These are phyloP conservation scores for Acanthopleura granulata DNA, from an alignment of 2,888 invertebrate species.

Conservation along the genomic window DNA sequence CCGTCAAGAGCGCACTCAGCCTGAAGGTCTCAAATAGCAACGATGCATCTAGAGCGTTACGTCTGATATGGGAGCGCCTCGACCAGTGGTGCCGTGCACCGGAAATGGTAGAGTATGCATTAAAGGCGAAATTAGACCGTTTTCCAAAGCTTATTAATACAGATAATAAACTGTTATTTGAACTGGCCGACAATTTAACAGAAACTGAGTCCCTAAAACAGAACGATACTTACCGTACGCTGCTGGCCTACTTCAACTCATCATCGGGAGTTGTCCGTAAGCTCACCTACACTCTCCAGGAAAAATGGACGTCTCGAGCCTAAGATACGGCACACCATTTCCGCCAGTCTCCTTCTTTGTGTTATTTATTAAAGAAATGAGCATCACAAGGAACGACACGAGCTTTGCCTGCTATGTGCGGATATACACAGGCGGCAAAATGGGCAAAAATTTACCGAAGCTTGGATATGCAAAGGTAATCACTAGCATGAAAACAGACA, in stretches of 20 bases:
- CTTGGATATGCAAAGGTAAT: background rate
- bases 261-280: constrained; percentile 30
- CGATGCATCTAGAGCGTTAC: constrained; percentile 21
- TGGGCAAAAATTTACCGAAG: background rate
- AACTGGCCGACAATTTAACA: constrained; percentile 28
- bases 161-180: constrained; percentile 27
- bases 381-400: constrained; percentile 25
- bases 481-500: too few species aligned
- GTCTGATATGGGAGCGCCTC: constrained; percentile 25
- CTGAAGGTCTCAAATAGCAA: constrained; percentile 22
- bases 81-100: constrained; percentile 27
- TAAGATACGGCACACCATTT: constrained; percentile 23
- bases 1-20: constrained; percentile 26
- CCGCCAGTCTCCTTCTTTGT: constrained; percentile 31
- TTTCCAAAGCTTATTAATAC: constrained; percentile 25
- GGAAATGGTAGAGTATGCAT: constrained; percentile 24
- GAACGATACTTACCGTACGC: constrained; percentile 22
- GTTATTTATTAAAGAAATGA: constrained; percentile 24
- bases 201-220: constrained; percentile 30
- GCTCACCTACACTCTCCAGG: constrained; percentile 27
- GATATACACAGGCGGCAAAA: background rate
- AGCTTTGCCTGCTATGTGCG: constrained; percentile 23
- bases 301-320: constrained; percentile 24
- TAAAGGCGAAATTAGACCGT: constrained; percentile 24
- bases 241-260: constrained; percentile 30